These are phyloP conservation scores for Sylvilagus bachmani DNA, from an alignment of 2,113 vertebrate species.

Conservation along the genomic window DNA sequence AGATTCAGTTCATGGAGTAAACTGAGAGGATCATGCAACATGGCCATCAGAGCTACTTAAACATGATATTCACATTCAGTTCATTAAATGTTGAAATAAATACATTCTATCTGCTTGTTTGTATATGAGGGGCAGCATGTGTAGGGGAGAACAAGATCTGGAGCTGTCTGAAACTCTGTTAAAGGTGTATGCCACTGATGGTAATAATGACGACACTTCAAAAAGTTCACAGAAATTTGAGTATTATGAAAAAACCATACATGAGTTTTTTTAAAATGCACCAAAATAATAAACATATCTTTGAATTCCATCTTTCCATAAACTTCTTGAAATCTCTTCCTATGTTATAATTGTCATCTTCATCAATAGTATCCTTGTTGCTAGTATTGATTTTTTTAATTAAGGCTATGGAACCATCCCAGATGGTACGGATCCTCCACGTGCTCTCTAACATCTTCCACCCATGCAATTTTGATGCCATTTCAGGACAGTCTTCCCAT, in stretches of 20 bases:
- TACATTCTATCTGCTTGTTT: background rate
- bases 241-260: too few species aligned
- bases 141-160: background rate
- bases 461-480: background rate
- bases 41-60: background rate
- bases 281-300: too few species aligned
- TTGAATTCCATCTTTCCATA: too few species aligned
- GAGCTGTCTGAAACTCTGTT: background rate
- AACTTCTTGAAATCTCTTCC: background rate
- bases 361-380: background rate
- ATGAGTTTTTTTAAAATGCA: too few species aligned
- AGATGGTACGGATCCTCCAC: background rate
- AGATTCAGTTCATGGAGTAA: background rate
- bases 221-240: too few species aligned
- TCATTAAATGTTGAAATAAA: slow-evolving; percentile 17
- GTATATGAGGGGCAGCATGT: background rate
- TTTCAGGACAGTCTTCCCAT: background rate
- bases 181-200: background rate
- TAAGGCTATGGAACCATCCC: background rate
- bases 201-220: too few species aligned
- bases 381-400: background rate
- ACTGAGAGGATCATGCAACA: background rate
- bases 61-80: background rate
- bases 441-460: background rate
- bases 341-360: background rate